Evolutionary conservation across 2,797 vertebrate species (phyloP), one percentile per base, ranked within the genome.

Genomic region (Limnodromus scolopaceus): DNA sequence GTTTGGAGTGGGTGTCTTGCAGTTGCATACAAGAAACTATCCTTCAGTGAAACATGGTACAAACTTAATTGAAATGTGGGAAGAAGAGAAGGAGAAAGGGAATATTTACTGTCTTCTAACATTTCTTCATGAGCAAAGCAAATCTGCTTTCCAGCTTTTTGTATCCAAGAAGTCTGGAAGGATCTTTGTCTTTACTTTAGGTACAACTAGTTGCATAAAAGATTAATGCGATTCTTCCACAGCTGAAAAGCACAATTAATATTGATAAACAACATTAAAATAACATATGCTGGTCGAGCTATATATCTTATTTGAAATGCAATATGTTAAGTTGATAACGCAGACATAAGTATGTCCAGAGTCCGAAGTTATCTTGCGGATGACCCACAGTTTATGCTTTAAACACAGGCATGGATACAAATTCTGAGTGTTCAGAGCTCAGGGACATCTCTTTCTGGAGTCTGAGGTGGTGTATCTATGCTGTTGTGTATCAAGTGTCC

Each of bases 361-460:
- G 16, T n/a, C 79, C 53, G 36, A 93, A 76, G 11, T 58, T 57
- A 78, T 20, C 23, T 34, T 84, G 17, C 11, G 76, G 65, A 36
- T 0, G 0, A 71, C n/a, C 2, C 2, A 22, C 7, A 68, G 7
- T 1, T 91, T 63, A 60, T 2, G 2, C 11, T 77, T 49, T 83
- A 77, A 72, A 28, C 22, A 78, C 17, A 61, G 16, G 16, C 17
- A n/a, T 13, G 2, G 16, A 24, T n/a, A 61, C 2, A 60, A 64
- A 88, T 60, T 60, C 25, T 68, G 25, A 36, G 18, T 46, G 19
- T 45, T 28, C 34, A 41, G 48, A 83, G 11, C 8, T 83, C 0
- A 1, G 7, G 14, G 19, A 2, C 20, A 8, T 68, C 89, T 53
- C 8, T 61, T 79, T 74, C n/a, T 65, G 48, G n/a, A 51, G 11